A percentile compares a stretch with the other conserved stretches of the same genome.
Evolutionary conservation across 2,888 invertebrate genomes (phyloP).

Genomic region (Ophion costatus): DNA sequence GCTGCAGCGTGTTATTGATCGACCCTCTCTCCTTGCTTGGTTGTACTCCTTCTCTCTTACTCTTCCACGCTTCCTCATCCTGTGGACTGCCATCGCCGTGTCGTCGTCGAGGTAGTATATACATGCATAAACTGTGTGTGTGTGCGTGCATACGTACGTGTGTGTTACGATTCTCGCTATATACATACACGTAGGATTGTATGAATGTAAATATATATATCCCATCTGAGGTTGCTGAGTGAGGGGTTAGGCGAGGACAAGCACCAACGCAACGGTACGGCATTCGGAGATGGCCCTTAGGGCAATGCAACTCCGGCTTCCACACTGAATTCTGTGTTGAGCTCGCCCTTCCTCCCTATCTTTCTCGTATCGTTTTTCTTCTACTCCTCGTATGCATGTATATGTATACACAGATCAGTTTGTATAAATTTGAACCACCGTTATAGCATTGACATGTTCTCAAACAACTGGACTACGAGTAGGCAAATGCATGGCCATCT

Average conservation of each 20-base stretch:
- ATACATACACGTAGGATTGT: conserved; percentile 50
- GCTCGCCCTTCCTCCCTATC: conserved; percentile 33
- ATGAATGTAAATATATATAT: conserved; percentile 58
- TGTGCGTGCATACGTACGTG: conserved; percentile 45
- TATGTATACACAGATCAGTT: neutral
- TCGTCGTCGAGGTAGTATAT: conserved; percentile 62
- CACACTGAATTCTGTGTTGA: conserved; percentile 57
- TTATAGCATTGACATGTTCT: neutral
- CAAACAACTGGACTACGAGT: conserved; percentile 4
- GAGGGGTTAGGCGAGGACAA: conserved; percentile 42
- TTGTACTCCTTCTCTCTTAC: conserved; percentile 63
- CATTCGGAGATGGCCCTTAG: conserved; percentile 75
- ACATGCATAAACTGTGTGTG: conserved; percentile 56
- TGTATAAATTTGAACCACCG: conserved; percentile 3
- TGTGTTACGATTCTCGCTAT: conserved; percentile 10
- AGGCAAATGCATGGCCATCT: conserved; percentile 15
- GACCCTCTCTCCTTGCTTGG: conserved; percentile 71
- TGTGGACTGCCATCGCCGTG: conserved; percentile 66
- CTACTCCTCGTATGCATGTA: neutral
- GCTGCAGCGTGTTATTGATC: conserved; percentile 83
- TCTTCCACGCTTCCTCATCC: conserved; percentile 65
- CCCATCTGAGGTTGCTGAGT: too few relatives aligned
- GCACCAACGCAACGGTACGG: conserved; percentile 68
- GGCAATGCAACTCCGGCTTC: conserved; percentile 70
- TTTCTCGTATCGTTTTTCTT: conserved; percentile 16